These are phyloP conservation scores for Diarsia mendica DNA, from an alignment of 2,888 invertebrate species.

Conservation along the genomic window DNA sequence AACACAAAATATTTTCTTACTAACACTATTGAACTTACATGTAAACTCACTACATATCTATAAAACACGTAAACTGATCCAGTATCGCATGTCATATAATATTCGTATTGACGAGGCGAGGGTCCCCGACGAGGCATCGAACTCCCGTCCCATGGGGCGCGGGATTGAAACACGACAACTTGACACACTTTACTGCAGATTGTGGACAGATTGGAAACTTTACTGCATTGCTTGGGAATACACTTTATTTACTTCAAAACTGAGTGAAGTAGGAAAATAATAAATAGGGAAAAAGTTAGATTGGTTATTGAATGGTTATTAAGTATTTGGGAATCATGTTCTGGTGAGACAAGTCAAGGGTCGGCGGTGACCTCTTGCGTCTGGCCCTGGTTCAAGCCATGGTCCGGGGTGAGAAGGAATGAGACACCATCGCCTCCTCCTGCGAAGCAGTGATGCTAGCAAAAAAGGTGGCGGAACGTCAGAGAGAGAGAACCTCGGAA, in stretches of 20 bases:
- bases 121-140: conserved; percentile 64
- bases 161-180: conserved; percentile 69
- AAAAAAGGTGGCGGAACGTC: too few species aligned
- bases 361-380: too few species aligned
- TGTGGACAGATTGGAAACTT: conserved; percentile 64
- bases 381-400: too few species aligned
- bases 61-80: conserved; percentile 42
- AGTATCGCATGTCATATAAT: conserved; percentile 61
- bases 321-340: neutral
- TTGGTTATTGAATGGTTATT: neutral
- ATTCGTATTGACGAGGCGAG: conserved; percentile 57
- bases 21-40: neutral
- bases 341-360: neutral
- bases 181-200: conserved; percentile 67
- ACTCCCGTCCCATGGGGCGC: conserved; percentile 57
- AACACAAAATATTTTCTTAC: neutral
- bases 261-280: conserved; percentile 5
- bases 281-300: neutral
- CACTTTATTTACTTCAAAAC: conserved; percentile 42
- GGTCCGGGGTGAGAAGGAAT: too few species aligned
- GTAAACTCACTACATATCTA: conserved; percentile 8
- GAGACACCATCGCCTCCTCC: too few species aligned
- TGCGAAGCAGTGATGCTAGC: too few species aligned
- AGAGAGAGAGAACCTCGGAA: too few species aligned
- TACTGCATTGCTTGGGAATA: conserved; percentile 58